phyloP scores from a whole-genome alignment of 2,797 vertebrate species.

The Melanotaenia maccullochi region DNA sequence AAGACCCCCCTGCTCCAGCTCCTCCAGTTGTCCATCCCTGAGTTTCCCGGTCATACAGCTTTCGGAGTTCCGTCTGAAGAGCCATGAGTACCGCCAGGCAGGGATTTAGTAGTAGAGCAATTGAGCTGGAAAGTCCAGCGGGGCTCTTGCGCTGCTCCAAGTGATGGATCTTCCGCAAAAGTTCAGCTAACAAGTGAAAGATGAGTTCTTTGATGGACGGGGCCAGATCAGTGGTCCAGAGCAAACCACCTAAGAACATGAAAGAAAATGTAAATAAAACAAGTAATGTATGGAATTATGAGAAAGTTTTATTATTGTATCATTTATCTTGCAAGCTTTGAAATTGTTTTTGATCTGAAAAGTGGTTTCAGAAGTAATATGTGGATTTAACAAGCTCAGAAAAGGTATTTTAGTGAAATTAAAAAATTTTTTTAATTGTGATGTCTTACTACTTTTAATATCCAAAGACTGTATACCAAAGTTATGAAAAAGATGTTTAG shows the following conservation, averaged over 20 bases:
- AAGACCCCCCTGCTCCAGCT: conserved; percentile 73
- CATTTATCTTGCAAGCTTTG: not conserved
- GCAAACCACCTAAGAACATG: conserved; percentile 86
- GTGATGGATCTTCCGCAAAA: conserved; percentile 92
- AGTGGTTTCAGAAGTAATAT: not conserved
- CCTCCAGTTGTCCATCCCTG: conserved; percentile 90
- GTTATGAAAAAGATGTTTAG: no score
- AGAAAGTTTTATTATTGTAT: not conserved
- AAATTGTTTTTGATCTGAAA: not conserved
- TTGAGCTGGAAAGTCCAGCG: conserved; percentile 90
- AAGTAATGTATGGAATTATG: not conserved
- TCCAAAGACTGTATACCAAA: not conserved
- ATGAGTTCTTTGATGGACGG: conserved; percentile 93
- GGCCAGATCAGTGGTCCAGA: conserved; percentile 96
- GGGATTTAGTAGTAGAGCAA: conserved; percentile 94
- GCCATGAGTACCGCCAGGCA: conserved; percentile 97
- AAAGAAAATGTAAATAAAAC: conserved; percentile 3
- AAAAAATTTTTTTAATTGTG: not conserved
- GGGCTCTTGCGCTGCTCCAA: conserved; percentile 93
- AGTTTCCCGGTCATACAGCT: conserved; percentile 94
- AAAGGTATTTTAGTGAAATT: not conserved
- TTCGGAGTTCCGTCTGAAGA: conserved; percentile 94
- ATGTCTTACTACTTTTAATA: not conserved
- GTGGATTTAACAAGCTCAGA: not conserved
- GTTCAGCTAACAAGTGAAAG: conserved; percentile 94